Evolutionary conservation across 2,797 vertebrate species (phyloP).

Genomic region (Falco concolor): DNA sequence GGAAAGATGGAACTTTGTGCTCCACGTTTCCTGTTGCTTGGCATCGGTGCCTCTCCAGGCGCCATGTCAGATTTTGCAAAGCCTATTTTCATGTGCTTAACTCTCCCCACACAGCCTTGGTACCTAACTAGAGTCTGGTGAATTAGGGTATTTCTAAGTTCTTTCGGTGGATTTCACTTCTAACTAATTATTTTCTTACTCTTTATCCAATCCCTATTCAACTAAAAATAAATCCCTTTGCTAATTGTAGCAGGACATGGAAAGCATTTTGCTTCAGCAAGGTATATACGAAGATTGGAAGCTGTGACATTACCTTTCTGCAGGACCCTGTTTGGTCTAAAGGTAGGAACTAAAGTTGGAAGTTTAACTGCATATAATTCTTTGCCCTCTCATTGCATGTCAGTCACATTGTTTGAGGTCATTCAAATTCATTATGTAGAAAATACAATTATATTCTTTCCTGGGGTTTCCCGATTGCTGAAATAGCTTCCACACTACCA

Average conservation of each 20-base stretch:
- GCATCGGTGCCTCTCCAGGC: neutral
- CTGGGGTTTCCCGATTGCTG: neutral
- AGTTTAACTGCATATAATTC: neutral
- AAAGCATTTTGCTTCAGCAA: neutral
- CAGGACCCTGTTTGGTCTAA: neutral
- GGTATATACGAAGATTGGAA: neutral
- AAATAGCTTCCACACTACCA: neutral
- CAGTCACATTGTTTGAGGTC: neutral
- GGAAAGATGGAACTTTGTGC: neutral
- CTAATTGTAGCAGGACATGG: neutral
- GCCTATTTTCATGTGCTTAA: neutral
- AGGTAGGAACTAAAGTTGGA: neutral
- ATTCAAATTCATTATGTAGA: neutral
- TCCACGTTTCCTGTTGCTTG: neutral
- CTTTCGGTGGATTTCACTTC: neutral
- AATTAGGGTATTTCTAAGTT: neutral
- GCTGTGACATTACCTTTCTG: neutral
- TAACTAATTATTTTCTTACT: neutral
- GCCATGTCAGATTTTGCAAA: neutral
- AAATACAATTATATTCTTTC: neutral
- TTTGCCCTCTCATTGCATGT: neutral
- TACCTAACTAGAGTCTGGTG: neutral
- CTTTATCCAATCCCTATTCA: neutral
- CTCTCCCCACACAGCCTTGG: neutral
- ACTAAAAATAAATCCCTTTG: neutral